phyloP scores from a whole-genome alignment of 2,888 invertebrate genomes.

The Apeira syringaria region DNA sequence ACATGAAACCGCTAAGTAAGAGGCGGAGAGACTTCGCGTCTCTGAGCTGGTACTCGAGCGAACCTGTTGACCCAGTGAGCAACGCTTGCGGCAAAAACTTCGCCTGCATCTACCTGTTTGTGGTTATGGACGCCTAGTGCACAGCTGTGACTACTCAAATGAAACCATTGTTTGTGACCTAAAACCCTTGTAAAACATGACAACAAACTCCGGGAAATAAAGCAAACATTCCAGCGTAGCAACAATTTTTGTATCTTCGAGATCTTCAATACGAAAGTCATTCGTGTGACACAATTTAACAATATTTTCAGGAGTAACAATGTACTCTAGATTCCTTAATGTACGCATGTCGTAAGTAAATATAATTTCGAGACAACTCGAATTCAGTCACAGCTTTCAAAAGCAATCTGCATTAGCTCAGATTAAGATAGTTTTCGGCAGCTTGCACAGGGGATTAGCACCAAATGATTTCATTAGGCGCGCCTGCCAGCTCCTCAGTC shows the following conservation, averaged over 20 bases:
- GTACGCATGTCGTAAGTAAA: too few relatives aligned
- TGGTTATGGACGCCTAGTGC: conserved; percentile 48
- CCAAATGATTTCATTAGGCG: conserved; percentile 26
- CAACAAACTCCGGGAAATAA: conserved; percentile 31
- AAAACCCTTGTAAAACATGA: conserved; percentile 40
- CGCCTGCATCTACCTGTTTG: conserved; percentile 59
- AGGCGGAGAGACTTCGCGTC: conserved; percentile 65
- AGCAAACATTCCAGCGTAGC: conserved; percentile 21
- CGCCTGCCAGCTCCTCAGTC: conserved; percentile 21
- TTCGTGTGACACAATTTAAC: too few relatives aligned
- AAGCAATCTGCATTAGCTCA: conserved; percentile 32
- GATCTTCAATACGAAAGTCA: too few relatives aligned
- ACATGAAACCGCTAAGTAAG: conserved; percentile 63
- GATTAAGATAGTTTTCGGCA: conserved; percentile 37
- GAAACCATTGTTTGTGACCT: conserved; percentile 55
- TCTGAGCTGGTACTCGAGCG: conserved; percentile 62
- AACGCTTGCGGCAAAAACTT: conserved; percentile 65
- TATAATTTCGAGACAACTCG: too few relatives aligned
- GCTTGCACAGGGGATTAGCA: conserved; percentile 38
- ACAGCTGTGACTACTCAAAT: conserved; percentile 46
- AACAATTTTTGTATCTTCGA: conserved; percentile 12
- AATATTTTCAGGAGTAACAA: too few relatives aligned
- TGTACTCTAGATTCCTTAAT: too few relatives aligned
- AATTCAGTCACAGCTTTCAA: too few relatives aligned
- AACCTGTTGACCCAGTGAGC: conserved; percentile 76